Conservation (phyloP, 1,140 invertebrate species). For the Adelges cooleyi region DNA sequence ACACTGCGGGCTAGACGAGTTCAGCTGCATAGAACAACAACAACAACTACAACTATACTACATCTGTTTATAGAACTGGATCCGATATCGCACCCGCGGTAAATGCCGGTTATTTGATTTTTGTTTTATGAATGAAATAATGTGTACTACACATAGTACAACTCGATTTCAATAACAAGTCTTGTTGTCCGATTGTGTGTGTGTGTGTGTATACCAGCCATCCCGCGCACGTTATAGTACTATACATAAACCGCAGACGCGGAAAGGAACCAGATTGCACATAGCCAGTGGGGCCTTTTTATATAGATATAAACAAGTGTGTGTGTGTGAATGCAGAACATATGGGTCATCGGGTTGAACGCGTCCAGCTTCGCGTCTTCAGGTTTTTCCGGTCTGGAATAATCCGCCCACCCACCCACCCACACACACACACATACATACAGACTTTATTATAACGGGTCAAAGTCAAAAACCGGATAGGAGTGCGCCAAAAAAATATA, state of each 20-base stretch:
- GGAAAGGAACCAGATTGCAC: conserved; percentile 7
- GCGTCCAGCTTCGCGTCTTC: neutral
- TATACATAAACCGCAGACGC: too few species aligned
- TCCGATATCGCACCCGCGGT: conserved; percentile 1
- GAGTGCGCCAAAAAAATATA: too few species aligned
- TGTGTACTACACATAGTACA: neutral
- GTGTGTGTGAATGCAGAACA: neutral
- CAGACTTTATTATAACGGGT: too few species aligned
- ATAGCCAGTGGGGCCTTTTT: conserved; percentile 20
- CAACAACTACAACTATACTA: too few species aligned
- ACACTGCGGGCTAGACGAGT: too few species aligned
- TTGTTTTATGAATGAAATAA: conserved; percentile 25
- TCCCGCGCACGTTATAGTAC: too few species aligned
- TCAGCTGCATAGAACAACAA: too few species aligned
- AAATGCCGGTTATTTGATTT: neutral
- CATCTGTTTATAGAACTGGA: conserved; percentile 9
- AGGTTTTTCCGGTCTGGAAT: conserved; percentile 23
- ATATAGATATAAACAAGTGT: too few species aligned
- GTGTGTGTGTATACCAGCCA: too few species aligned
- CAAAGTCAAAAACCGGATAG: too few species aligned
- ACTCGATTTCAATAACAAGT: conserved; percentile 26
- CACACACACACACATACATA: too few species aligned
- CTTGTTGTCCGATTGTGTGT: neutral
- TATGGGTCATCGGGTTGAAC: conserved; percentile 5
- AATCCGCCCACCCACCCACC: neutral